These are phyloP conservation scores for Hypanus sabinus DNA, from an alignment of 2,113 vertebrate species.

Conservation along the genomic window DNA sequence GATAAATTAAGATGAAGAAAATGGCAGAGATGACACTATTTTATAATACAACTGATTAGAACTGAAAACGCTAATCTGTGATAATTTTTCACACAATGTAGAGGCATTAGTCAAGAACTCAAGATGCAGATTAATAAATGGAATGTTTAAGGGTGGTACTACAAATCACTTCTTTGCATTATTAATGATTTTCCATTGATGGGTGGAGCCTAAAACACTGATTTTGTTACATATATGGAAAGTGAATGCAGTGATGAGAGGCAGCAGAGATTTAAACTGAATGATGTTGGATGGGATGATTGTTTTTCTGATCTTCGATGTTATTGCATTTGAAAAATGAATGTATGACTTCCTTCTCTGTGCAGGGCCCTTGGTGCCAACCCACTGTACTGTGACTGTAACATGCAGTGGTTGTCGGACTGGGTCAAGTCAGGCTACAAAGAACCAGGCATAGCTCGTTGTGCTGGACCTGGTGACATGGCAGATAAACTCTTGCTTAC, in stretches of 20 bases:
- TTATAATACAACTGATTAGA: background rate
- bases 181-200: background rate
- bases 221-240: background rate
- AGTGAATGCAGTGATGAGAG: background rate
- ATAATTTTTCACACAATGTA: background rate
- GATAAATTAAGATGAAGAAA: background rate
- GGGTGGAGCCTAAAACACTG: background rate
- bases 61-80: background rate
- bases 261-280: background rate
- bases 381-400: slow-evolving; percentile 91
- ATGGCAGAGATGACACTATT: background rate
- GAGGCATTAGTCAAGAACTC: background rate
- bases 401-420: slow-evolving; percentile 96
- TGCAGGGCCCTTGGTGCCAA: slow-evolving; percentile 91
- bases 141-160: background rate
- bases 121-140: background rate
- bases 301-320: background rate
- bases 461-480: slow-evolving; percentile 89
- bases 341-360: slow-evolving; percentile 39
- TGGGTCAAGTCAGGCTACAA: slow-evolving; percentile 98
- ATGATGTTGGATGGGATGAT: background rate
- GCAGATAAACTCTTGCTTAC: slow-evolving; percentile 93
- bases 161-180: background rate
- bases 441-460: slow-evolving; percentile 93
- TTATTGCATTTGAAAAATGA: background rate